phyloP scores from a whole-genome alignment of 2,888 invertebrate genomes.

The Tridacna crocea region DNA sequence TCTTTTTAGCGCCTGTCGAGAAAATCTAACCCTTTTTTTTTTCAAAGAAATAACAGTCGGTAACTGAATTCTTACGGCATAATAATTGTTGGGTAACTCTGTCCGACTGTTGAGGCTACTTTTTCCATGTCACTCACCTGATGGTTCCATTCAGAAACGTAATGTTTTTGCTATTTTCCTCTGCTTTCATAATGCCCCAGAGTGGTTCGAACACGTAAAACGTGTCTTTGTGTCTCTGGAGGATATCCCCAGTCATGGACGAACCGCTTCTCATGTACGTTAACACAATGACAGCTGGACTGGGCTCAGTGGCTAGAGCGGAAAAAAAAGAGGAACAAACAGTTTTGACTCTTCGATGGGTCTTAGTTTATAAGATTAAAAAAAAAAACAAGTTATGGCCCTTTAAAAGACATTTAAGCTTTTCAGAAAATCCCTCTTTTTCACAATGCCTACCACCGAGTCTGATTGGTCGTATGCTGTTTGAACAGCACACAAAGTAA shows the following conservation, averaged over 20 bases:
- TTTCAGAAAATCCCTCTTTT: too few species aligned
- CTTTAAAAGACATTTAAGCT: too few species aligned
- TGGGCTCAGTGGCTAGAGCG: neutral
- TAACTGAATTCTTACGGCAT: too few species aligned
- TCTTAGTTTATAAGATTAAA: neutral
- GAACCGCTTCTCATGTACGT: conserved; percentile 21
- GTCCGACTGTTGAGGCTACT: too few species aligned
- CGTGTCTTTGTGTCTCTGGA: conserved; percentile 5
- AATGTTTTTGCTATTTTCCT: neutral
- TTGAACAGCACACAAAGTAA: too few species aligned
- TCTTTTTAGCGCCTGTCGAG: too few species aligned
- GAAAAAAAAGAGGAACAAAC: neutral
- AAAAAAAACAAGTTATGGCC: neutral
- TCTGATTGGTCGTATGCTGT: too few species aligned
- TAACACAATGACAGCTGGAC: conserved; percentile 9
- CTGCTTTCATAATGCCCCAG: neutral
- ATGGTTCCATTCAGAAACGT: conserved; percentile 3
- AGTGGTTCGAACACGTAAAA: conserved; percentile 18
- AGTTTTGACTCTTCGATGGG: neutral
- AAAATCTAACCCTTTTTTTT: too few species aligned
- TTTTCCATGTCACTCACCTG: neutral
- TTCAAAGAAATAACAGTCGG: too few species aligned
- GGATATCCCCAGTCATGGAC: conserved; percentile 16
- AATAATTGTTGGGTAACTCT: too few species aligned
- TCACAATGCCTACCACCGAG: too few species aligned